These are phyloP conservation scores for Pogonomyrmex barbatus DNA, from an alignment of 1,140 invertebrate species.

Conservation along the genomic window DNA sequence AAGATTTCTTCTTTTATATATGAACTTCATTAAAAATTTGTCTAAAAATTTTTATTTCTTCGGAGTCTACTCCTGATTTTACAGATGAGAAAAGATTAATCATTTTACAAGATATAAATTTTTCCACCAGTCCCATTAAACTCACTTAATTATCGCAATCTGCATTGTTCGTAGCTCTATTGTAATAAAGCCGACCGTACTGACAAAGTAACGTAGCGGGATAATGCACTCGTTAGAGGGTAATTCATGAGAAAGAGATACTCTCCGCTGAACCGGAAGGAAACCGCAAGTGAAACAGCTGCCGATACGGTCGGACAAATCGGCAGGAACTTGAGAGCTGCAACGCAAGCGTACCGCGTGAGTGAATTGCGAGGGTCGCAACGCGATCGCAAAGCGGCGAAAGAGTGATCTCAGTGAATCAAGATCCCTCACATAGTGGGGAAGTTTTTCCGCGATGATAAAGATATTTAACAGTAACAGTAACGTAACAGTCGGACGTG, in stretches of 20 bases:
- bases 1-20: neutral
- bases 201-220: neutral
- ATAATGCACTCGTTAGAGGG: neutral
- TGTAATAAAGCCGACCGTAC: neutral
- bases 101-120: neutral
- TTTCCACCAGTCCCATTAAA: neutral
- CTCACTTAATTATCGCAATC: neutral
- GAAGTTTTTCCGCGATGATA: neutral
- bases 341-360: neutral
- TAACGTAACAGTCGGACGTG: conserved; percentile 3
- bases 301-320: neutral
- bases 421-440: neutral
- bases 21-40: neutral
- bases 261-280: neutral
- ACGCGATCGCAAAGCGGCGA: neutral
- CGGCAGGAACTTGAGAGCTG: neutral
- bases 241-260: neutral
- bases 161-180: neutral
- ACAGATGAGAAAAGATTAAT: neutral
- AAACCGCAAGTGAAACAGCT: conserved; percentile 31
- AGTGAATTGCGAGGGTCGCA: neutral
- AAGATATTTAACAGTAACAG: conserved; percentile 20
- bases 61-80: neutral
- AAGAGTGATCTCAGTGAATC: conserved; percentile 15
- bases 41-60: neutral